phyloP scores from a whole-genome alignment of 1,140 invertebrate species.

The Drosophila subpulchrella region DNA sequence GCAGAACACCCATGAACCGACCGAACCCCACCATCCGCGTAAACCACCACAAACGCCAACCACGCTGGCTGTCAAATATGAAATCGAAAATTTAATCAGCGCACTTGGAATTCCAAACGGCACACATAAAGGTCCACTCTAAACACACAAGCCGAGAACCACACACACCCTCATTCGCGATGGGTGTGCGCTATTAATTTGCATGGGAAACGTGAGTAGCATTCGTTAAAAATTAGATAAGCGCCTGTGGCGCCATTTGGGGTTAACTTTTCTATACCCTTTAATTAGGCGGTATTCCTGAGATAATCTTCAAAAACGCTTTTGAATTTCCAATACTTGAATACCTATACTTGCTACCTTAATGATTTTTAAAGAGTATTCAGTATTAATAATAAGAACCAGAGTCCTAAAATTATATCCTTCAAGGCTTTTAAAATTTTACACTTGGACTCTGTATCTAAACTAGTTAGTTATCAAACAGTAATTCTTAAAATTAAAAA shows the following conservation, averaged over 20 bases:
- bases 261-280: slow-evolving; percentile 22
- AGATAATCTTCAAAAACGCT: background rate
- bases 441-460: too few species aligned
- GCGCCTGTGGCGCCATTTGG: slow-evolving; percentile 24
- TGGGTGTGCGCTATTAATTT: slow-evolving; percentile 48
- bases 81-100: slow-evolving; percentile 63
- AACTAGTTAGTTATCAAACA: too few species aligned
- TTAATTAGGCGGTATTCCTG: slow-evolving; percentile 10
- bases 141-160: slow-evolving; percentile 8
- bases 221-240: slow-evolving; percentile 47
- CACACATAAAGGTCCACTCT: slow-evolving; percentile 3
- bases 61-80: slow-evolving; percentile 41
- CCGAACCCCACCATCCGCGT: background rate
- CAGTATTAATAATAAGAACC: too few species aligned
- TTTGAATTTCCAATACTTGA: background rate
- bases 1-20: slow-evolving; percentile 4
- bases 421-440: background rate
- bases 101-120: slow-evolving; percentile 41
- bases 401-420: background rate
- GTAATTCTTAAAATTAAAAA: too few species aligned
- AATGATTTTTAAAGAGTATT: too few species aligned
- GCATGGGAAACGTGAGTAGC: slow-evolving; percentile 67
- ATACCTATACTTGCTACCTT: background rate
- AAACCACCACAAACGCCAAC: background rate
- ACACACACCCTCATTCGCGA: slow-evolving; percentile 6